Conservation (phyloP, 2,888 invertebrate species). For the Pecten maximus region DNA sequence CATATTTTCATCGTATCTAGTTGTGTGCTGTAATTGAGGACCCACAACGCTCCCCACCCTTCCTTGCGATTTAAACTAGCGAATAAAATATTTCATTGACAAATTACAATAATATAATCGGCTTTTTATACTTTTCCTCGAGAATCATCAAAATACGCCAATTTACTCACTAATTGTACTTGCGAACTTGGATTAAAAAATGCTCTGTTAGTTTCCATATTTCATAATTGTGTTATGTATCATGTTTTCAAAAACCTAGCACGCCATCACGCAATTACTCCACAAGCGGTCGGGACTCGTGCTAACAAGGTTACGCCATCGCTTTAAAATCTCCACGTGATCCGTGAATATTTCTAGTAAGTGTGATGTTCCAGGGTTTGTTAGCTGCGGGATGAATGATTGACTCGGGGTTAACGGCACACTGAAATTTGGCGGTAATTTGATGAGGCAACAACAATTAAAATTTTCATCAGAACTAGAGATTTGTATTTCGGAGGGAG, state of each 20-base stretch:
- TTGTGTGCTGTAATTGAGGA: no score
- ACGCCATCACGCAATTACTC: background rate
- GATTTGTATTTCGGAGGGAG: background rate
- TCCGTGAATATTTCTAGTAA: background rate
- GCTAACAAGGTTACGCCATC: background rate
- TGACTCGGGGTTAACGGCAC: background rate
- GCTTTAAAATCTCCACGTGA: background rate
- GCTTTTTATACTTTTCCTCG: no score
- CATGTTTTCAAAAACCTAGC: background rate
- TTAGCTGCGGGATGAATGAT: background rate
- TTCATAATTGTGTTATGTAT: background rate
- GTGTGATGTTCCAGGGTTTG: background rate
- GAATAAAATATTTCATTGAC: no score
- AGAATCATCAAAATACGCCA: no score
- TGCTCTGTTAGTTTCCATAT: background rate
- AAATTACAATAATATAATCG: no score
- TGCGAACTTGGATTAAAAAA: background rate
- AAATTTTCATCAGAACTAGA: background rate
- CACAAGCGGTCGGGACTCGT: background rate
- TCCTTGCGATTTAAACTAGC: no score
- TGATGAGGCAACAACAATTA: background rate
- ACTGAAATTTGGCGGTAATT: background rate
- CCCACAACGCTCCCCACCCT: no score
- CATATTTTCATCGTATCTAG: no score
- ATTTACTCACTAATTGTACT: background rate